phyloP scores from a whole-genome alignment of 2,113 vertebrate species.

The Alexandromys fortis region DNA sequence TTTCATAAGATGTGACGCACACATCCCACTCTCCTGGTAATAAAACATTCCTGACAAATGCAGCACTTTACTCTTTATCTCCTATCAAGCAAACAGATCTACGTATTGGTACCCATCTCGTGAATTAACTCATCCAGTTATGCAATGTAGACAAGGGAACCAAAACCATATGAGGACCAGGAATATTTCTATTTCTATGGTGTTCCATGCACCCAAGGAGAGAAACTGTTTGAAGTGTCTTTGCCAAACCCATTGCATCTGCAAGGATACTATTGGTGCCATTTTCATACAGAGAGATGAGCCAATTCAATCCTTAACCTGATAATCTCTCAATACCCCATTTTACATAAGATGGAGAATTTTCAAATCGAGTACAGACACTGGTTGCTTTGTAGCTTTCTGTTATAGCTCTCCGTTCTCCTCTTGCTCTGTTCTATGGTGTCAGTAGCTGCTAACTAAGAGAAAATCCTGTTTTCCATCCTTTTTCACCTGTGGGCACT shows the following conservation, averaged over 20 bases:
- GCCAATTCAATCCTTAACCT: constrained; percentile 98
- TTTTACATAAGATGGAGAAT: constrained; percentile 97
- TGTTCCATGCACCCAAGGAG: constrained; percentile 99
- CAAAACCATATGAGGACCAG: constrained; percentile 99
- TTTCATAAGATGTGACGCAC: constrained; percentile 98
- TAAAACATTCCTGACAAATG: constrained; percentile 96
- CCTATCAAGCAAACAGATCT: constrained; percentile 98
- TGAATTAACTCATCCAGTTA: constrained; percentile 99
- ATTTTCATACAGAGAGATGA: constrained; percentile 99
- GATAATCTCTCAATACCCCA: constrained; percentile 97
- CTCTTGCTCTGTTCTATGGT: constrained; percentile 97
- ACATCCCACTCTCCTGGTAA: constrained; percentile 99
- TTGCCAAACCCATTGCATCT: constrained; percentile 99
- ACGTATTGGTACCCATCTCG: constrained; percentile 98
- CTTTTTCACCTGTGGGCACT: constrained; percentile 96
- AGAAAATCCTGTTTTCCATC: constrained; percentile 98
- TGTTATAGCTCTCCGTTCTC: constrained; percentile 97
- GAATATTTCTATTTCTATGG: constrained; percentile 98
- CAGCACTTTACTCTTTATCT: constrained; percentile 95
- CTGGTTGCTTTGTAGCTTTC: constrained; percentile 97
- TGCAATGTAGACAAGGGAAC: constrained; percentile 98
- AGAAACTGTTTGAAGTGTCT: constrained; percentile 98
- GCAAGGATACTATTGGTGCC: constrained; percentile 99
- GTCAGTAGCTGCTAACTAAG: constrained; percentile 96
- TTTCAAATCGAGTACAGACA: constrained; percentile 97